A percentile compares a stretch with the other conserved stretches of the same genome.
Conservation (phyloP, 2,888 invertebrate genomes). For the Eupithecia pulchellata region DNA sequence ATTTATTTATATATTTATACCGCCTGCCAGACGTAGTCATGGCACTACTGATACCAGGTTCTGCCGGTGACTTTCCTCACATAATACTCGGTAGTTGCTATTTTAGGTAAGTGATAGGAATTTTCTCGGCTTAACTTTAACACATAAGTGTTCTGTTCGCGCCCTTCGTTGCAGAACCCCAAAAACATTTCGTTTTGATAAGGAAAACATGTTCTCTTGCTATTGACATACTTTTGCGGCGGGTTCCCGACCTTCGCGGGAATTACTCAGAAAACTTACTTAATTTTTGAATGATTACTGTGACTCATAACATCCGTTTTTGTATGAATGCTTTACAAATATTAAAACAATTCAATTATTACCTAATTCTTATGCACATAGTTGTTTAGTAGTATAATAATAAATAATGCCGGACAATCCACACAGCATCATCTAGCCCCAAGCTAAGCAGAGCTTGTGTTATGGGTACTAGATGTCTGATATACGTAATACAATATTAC, state of each 20-base stretch:
- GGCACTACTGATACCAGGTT: too few relatives aligned
- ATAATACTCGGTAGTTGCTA: too few relatives aligned
- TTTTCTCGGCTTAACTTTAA: background rate
- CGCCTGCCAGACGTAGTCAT: too few relatives aligned
- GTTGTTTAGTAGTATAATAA: too few relatives aligned
- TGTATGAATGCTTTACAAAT: background rate
- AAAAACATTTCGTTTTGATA: constrained; percentile 16
- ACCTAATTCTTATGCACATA: too few relatives aligned
- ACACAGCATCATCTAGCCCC: too few relatives aligned
- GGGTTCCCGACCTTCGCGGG: constrained; percentile 24
- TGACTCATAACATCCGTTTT: constrained; percentile 20
- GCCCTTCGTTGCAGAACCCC: background rate
- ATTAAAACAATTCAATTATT: background rate
- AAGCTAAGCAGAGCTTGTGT: too few relatives aligned
- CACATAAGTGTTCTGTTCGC: background rate
- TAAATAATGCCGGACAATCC: too few relatives aligned
- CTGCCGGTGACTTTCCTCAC: too few relatives aligned
- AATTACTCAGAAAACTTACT: constrained; percentile 26
- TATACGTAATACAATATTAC: too few relatives aligned
- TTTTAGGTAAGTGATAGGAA: background rate
- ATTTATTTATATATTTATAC: too few relatives aligned
- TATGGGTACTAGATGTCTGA: too few relatives aligned
- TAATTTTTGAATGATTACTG: constrained; percentile 19
- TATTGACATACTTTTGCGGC: constrained; percentile 33
- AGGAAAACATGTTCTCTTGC: constrained; percentile 28